Conservation (phyloP, 1,140 invertebrate species). For the Megathymus violae region DNA sequence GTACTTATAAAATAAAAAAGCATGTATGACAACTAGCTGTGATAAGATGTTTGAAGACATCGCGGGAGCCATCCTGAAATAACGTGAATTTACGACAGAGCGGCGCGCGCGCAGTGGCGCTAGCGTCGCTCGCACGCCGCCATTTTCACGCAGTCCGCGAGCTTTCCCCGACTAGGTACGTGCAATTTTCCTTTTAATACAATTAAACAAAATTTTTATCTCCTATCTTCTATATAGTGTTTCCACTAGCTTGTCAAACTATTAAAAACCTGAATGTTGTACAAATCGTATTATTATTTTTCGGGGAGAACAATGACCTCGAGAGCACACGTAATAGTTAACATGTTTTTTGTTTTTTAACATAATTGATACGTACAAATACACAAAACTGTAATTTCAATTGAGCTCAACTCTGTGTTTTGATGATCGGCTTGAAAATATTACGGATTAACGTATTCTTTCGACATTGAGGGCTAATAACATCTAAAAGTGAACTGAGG, state of each 20-base stretch:
- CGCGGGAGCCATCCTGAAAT: slow-evolving; percentile 83
- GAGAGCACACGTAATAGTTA: slow-evolving; percentile 76
- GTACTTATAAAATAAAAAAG: slow-evolving; percentile 16
- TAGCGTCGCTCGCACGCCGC: slow-evolving; percentile 72
- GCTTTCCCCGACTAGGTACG: slow-evolving; percentile 79
- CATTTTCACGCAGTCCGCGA: slow-evolving; percentile 78
- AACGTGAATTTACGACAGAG: slow-evolving; percentile 75
- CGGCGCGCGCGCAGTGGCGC: slow-evolving; percentile 73
- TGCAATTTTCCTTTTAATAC: slow-evolving; percentile 47
- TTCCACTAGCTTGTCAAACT: slow-evolving; percentile 1
- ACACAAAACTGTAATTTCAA: slow-evolving; percentile 40
- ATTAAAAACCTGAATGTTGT: slow-evolving; percentile 5
- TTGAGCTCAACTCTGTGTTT: slow-evolving; percentile 32
- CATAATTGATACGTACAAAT: slow-evolving; percentile 61
- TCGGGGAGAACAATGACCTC: slow-evolving; percentile 75
- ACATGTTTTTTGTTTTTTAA: slow-evolving; percentile 79
- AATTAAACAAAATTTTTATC: slow-evolving; percentile 32
- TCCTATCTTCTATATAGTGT: not conserved
- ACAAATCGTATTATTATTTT: slow-evolving; percentile 9
- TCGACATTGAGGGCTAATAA: slow-evolving; percentile 53
- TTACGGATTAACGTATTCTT: slow-evolving; percentile 6
- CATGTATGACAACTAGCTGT: slow-evolving; percentile 40
- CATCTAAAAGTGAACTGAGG: slow-evolving; percentile 72
- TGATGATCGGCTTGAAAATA: slow-evolving; percentile 25
- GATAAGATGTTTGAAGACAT: slow-evolving; percentile 74